Conservation (phyloP, 2,113 vertebrate species). For the Aegithalos caudatus region DNA sequence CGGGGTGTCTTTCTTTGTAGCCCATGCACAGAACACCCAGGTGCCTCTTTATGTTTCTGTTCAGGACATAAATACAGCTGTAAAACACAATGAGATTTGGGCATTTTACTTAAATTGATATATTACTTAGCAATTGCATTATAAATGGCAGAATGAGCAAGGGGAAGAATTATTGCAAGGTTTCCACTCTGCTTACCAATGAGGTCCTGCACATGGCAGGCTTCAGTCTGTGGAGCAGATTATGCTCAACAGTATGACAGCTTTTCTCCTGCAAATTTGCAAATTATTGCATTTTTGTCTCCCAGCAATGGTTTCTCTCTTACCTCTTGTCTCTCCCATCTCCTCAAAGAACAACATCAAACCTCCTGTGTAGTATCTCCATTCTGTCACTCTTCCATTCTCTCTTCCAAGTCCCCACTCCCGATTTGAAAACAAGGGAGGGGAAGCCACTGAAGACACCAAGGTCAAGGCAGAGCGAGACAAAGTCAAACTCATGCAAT, state of each 20-base stretch:
- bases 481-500: constrained; percentile 56
- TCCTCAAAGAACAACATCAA: constrained; percentile 9
- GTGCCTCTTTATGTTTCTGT: background rate
- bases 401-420: background rate
- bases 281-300: background rate
- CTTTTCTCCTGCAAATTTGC: background rate
- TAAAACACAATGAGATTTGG: background rate
- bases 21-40: background rate
- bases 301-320: background rate
- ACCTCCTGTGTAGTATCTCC: background rate
- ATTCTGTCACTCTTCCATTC: background rate
- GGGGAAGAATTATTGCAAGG: background rate
- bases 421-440: background rate
- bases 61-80: background rate
- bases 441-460: constrained; percentile 4
- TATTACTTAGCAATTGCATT: background rate
- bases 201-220: background rate
- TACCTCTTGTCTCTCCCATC: background rate
- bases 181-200: background rate
- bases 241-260: background rate
- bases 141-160: constrained; percentile 7
- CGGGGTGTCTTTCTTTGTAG: background rate
- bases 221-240: background rate
- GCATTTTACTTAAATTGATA: background rate
- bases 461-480: constrained; percentile 51